Evolutionary conservation across 2,113 vertebrate genomes (phyloP).

Genomic region (Mionectes macconnelli): DNA sequence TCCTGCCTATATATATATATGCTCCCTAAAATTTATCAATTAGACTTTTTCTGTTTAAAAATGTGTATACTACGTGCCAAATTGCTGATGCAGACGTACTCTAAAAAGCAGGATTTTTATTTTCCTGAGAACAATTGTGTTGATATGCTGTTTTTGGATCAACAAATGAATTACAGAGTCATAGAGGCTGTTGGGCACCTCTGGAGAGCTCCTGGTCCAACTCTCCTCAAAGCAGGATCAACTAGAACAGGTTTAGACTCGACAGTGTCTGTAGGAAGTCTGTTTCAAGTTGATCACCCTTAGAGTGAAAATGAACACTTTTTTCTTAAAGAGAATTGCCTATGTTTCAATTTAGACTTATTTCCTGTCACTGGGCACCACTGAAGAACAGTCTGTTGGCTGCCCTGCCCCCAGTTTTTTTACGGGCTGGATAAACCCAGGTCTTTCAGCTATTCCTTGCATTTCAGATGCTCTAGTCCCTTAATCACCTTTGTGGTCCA

Average conservation of each 20-base stretch:
- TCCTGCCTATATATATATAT: neutral
- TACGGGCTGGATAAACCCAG: neutral
- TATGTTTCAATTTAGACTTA: neutral
- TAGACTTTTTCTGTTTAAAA: neutral
- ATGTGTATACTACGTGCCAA: neutral
- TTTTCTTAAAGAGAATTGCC: neutral
- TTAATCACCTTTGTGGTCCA: neutral
- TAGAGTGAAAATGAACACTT: neutral
- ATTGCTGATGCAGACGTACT: neutral
- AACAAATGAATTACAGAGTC: neutral
- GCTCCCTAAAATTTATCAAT: neutral
- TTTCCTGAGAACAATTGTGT: neutral
- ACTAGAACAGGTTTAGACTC: neutral
- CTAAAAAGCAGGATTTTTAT: neutral
- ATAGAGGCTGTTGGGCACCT: accelerated
- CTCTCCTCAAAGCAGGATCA: neutral
- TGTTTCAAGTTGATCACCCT: neutral
- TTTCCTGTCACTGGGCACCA: neutral
- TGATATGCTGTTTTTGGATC: neutral
- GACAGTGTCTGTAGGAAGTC: neutral
- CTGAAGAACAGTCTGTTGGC: neutral
- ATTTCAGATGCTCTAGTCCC: neutral
- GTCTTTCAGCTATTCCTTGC: neutral
- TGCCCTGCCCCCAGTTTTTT: neutral
- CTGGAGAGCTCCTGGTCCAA: neutral